Conservation (phyloP, 2,113 vertebrate species). For the Oreochromis tanganicae region DNA sequence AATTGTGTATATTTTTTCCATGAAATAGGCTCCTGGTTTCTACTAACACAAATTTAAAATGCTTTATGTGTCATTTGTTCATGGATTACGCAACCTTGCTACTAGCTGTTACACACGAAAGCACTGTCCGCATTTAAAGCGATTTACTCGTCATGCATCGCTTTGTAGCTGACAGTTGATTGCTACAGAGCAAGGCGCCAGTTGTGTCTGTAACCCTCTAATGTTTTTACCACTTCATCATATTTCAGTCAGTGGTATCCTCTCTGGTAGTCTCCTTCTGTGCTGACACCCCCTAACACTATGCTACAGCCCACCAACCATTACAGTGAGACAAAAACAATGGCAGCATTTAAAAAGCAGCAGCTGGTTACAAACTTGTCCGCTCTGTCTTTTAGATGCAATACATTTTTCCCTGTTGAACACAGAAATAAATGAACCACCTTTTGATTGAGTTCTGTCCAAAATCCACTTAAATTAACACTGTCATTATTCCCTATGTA, state of each 20-base stretch:
- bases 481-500: conserved; percentile 13
- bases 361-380: neutral
- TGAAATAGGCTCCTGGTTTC: neutral
- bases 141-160: accelerated
- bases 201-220: neutral
- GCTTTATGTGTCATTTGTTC: neutral
- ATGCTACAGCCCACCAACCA: neutral
- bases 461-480: neutral
- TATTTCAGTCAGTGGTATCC: neutral
- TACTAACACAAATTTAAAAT: neutral
- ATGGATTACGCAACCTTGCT: neutral
- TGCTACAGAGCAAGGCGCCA: neutral
- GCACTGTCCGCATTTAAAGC: accelerated
- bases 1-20: neutral
- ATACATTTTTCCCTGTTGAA: accelerated
- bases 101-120: neutral
- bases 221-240: neutral
- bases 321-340: neutral
- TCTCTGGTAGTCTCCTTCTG: neutral
- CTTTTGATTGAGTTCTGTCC: neutral
- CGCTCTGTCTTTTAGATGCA: neutral
- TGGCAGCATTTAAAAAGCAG: neutral
- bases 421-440: neutral
- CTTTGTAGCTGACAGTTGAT: neutral
- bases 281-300: neutral